Evolutionary conservation across 2,113 vertebrate species (phyloP).

Genomic region (Perca fluviatilis): DNA sequence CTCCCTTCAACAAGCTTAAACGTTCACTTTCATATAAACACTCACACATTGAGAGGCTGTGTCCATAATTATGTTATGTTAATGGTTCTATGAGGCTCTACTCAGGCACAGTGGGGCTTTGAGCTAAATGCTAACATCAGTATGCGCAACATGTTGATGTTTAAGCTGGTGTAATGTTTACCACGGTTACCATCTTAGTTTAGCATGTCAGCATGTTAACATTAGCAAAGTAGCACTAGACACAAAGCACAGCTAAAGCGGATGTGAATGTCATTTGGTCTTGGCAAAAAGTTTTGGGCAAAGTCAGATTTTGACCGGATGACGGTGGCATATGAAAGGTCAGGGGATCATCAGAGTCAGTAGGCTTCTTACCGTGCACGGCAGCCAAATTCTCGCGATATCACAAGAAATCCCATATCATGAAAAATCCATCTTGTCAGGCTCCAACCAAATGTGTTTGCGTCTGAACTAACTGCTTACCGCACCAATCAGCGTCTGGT

Average conservation of each 20-base stretch:
- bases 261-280: neutral
- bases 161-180: neutral
- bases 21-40: neutral
- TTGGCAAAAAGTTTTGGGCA: neutral
- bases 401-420: too few relatives aligned
- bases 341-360: too few relatives aligned
- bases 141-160: neutral
- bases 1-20: neutral
- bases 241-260: neutral
- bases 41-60: neutral
- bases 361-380: too few relatives aligned
- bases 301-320: too few relatives aligned
- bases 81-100: neutral
- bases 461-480: too few relatives aligned
- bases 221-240: neutral
- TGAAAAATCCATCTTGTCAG: too few relatives aligned
- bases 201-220: neutral
- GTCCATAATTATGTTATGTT: neutral
- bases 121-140: neutral
- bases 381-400: too few relatives aligned
- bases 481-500: too few relatives aligned
- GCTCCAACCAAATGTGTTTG: too few relatives aligned
- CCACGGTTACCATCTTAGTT: neutral
- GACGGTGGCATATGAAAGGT: too few relatives aligned
- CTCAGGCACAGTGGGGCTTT: neutral